Base-by-base conservation (phyloP, 2,797 vertebrate genomes). In the Bovichtus diacanthus region DNA sequence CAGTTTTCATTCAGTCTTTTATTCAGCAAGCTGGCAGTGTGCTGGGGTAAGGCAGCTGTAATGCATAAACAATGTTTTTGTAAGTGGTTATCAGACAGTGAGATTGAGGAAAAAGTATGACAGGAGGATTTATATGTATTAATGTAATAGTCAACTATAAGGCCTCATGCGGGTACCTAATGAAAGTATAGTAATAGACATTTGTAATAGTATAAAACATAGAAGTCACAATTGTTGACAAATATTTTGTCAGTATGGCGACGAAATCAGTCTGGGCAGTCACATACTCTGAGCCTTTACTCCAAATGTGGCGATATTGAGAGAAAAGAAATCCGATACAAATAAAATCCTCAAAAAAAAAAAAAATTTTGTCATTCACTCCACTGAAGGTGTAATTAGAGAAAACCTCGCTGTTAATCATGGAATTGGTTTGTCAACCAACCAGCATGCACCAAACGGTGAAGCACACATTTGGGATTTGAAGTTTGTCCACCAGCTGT, bases 401-500 rank as follows among this genome's bases (percentile, higher is more conserved):
- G 9, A 50, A 50, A 36, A 46, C 60, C 53, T 77, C 2, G 3
- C 50, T 65, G 46, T 84, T 84, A 78, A 83, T 88, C 76, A 80
- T 19, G 21, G 25, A 67, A 73, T 50, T n/a, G 60, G 38, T 76
- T 82, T 66, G 69, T 88, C 76, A 69, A 51, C 23, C 10, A 9
- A 39, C 31, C 63, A 31, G 59, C 43, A 1, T 47, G 23, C 53
- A 69, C 64, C 82, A 84, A 84, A 80, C 71, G 6, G 34, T 67
- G 9, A 31, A 54, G n/a, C 25, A 43, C 61, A 47, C 74, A 31
- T 77, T 71, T 39, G 25, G 77, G 82, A 86, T 65, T 70, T 71
- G 39, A 80, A 83, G 64, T 85, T 81, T 70, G 69, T 12, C 77
- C 60, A 66, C 59, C 81, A 87, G 83, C 81, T 87, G 78, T 73